Percentiles rank a stretch among this genome's conserved stretches.
These are phyloP conservation scores for Drosophila ananassae DNA, from an alignment of 1,140 invertebrate species.

Conservation along the genomic window DNA sequence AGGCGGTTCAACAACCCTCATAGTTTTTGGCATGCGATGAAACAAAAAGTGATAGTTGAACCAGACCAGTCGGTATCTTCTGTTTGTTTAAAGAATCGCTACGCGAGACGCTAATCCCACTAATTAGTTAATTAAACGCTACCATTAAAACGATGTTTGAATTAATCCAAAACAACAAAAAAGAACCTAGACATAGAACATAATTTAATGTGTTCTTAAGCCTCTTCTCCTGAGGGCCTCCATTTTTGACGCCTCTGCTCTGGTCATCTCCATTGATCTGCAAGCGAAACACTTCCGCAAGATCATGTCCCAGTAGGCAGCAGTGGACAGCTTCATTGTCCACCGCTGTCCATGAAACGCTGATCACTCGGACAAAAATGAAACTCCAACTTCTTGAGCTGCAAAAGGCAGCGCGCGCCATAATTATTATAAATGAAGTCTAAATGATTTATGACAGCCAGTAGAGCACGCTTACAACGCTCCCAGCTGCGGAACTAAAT, in stretches of 20 bases:
- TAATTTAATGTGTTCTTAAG: constrained; percentile 7
- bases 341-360: constrained; percentile 59
- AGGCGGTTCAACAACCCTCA: constrained; percentile 75
- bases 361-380: constrained; percentile 46
- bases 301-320: constrained; percentile 32
- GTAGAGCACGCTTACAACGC: constrained; percentile 67
- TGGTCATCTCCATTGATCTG: constrained; percentile 16
- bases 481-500: constrained; percentile 58
- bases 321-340: constrained; percentile 66
- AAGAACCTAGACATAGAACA: constrained; percentile 1
- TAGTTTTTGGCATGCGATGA: constrained; percentile 41
- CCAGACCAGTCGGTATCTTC: constrained; percentile 45
- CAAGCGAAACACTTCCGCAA: constrained; percentile 63
- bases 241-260: constrained; percentile 20
- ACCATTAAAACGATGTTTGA: constrained; percentile 22
- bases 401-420: constrained; percentile 46
- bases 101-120: constrained; percentile 50
- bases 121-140: constrained; percentile 57
- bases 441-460: constrained; percentile 77
- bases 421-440: constrained; percentile 81
- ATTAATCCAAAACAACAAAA: background rate
- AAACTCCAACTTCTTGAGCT: constrained; percentile 55
- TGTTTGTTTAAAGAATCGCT: constrained; percentile 36
- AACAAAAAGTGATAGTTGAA: constrained; percentile 78
- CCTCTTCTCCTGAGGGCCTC: background rate